Percentiles rank a stretch among this genome's conserved stretches.
These are phyloP conservation scores for Neoascia interrupta DNA, from an alignment of 2,888 invertebrate species.

Conservation along the genomic window DNA sequence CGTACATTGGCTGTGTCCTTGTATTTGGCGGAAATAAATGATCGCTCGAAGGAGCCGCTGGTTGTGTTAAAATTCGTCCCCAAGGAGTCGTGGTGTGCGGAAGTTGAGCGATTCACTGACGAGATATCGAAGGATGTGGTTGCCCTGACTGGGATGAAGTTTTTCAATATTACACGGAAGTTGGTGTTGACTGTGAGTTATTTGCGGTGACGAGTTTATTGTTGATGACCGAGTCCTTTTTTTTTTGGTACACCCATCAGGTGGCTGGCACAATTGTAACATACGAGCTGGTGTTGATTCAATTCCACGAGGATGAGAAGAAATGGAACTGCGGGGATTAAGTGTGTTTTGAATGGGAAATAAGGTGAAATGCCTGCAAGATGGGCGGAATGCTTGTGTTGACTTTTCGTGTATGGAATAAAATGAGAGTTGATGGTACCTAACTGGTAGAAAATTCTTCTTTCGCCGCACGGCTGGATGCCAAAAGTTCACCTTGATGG, in stretches of 20 bases:
- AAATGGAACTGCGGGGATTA: slow-evolving; percentile 73
- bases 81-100: slow-evolving; percentile 78
- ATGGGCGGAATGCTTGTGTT: too few relatives aligned
- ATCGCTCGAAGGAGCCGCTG: slow-evolving; percentile 80
- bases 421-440: too few relatives aligned
- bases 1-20: slow-evolving; percentile 81
- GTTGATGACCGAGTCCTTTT: too few relatives aligned
- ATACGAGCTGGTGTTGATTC: slow-evolving; percentile 82
- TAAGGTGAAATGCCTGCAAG: too few relatives aligned
- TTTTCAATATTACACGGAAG: slow-evolving; percentile 77
- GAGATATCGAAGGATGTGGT: slow-evolving; percentile 75
- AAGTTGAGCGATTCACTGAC: slow-evolving; percentile 77
- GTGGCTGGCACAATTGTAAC: slow-evolving; percentile 83
- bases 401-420: too few relatives aligned
- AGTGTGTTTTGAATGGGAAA: too few relatives aligned
- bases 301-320: slow-evolving; percentile 80
- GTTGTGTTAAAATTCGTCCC: slow-evolving; percentile 79
- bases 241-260: slow-evolving; percentile 74
- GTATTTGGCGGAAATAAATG: slow-evolving; percentile 81
- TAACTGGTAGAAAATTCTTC: too few relatives aligned
- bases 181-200: slow-evolving; percentile 75
- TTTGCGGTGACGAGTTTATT: not conserved
- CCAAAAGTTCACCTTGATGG: too few relatives aligned
- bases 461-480: too few relatives aligned
- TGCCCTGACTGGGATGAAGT: slow-evolving; percentile 76